phyloP scores from a whole-genome alignment of 2,113 vertebrate species.

The Chrysemys picta region DNA sequence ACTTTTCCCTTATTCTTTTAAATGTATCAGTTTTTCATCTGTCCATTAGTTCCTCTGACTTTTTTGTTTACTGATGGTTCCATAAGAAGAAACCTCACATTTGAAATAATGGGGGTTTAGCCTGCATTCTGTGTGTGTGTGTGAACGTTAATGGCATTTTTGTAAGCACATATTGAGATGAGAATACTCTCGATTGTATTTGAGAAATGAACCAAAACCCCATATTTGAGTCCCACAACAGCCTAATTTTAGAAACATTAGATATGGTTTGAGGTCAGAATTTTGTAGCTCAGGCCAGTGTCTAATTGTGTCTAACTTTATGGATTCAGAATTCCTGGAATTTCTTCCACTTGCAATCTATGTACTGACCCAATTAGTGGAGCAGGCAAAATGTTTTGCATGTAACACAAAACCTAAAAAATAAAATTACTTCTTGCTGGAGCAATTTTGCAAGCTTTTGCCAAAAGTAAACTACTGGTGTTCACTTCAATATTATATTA shows the following conservation, averaged over 20 bases:
- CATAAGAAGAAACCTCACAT: not conserved
- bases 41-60: not conserved
- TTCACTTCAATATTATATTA: not conserved
- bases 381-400: not conserved
- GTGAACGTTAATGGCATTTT: not conserved
- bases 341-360: not conserved
- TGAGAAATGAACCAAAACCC: not conserved
- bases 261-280: not conserved
- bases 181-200: not conserved
- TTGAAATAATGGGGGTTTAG: not conserved
- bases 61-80: not conserved
- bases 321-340: not conserved
- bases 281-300: not conserved
- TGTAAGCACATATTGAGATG: not conserved
- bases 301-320: not conserved
- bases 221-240: not conserved
- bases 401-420: not conserved
- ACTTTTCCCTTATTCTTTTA: not conserved
- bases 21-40: not conserved
- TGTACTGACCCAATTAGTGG: not conserved
- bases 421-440: not conserved
- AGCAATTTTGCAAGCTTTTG: not conserved
- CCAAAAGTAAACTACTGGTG: not conserved
- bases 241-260: not conserved
- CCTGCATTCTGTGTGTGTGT: not conserved